Percentiles rank a stretch among this genome's conserved stretches.
Conservation (phyloP, 2,113 vertebrate genomes). For the Rhinopomastus cyanomelas region DNA sequence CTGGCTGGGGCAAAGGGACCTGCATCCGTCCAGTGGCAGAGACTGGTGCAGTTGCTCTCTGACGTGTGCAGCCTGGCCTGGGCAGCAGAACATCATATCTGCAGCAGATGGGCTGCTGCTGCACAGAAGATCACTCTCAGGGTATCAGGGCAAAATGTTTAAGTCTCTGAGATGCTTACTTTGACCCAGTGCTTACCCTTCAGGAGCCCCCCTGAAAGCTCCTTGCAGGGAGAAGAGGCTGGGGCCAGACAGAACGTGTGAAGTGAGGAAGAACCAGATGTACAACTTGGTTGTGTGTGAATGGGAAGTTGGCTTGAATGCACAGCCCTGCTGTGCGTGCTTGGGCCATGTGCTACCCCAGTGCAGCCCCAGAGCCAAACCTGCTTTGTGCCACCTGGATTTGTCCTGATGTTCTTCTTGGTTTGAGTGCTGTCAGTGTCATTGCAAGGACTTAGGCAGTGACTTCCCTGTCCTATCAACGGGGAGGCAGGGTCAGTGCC, state of each 20-base stretch:
- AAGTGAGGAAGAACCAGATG: neutral
- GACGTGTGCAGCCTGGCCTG: no score
- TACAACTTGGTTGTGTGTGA: neutral
- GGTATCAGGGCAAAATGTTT: neutral
- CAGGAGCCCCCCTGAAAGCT: neutral
- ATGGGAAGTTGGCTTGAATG: neutral
- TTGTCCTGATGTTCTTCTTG: neutral
- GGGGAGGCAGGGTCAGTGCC: neutral
- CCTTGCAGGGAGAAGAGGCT: neutral
- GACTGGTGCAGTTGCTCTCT: neutral
- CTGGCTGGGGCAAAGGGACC: neutral
- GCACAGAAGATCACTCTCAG: neutral
- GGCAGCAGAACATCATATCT: rapidly evolving
- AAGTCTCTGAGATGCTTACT: neutral
- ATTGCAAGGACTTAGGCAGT: neutral
- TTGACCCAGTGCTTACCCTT: neutral
- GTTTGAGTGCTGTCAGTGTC: neutral
- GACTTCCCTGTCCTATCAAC: neutral
- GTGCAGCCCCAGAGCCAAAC: neutral
- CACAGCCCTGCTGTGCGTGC: rapidly evolving
- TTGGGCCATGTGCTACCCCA: neutral
- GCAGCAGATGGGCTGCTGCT: neutral
- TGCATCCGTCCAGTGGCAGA: rapidly evolving
- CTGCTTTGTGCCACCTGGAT: neutral
- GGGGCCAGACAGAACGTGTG: rapidly evolving